phyloP scores from a whole-genome alignment of 2,888 invertebrate genomes.

The Euzophera pinguis region DNA sequence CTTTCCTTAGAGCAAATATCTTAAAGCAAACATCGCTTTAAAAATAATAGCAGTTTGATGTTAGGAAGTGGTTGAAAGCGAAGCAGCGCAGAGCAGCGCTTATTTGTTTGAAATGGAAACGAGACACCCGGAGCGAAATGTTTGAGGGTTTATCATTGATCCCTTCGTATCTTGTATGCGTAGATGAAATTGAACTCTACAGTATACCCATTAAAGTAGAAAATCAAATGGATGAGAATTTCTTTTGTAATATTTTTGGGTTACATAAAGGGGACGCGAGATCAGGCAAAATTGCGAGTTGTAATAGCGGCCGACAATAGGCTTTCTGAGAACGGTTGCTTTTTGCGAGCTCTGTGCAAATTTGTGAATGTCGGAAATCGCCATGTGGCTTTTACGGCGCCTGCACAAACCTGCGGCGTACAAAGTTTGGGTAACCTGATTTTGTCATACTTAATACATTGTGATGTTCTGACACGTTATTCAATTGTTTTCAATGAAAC shows the following conservation, averaged over 20 bases:
- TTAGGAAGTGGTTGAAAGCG: slow-evolving; percentile 26
- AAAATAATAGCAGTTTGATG: slow-evolving; percentile 22
- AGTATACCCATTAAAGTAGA: slow-evolving; percentile 11
- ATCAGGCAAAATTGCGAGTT: slow-evolving; percentile 68
- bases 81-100: slow-evolving; percentile 54
- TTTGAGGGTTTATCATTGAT: slow-evolving; percentile 66
- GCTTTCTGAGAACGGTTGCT: slow-evolving; percentile 65
- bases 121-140: slow-evolving; percentile 61
- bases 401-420: slow-evolving; percentile 15
- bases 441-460: not conserved
- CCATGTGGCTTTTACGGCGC: slow-evolving; percentile 48
- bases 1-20: slow-evolving; percentile 37
- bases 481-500: too few relatives aligned
- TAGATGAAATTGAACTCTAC: slow-evolving; percentile 28
- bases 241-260: slow-evolving; percentile 57
- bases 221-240: slow-evolving; percentile 18
- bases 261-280: slow-evolving; percentile 74
- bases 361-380: slow-evolving; percentile 51
- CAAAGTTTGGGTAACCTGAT: slow-evolving; percentile 30
- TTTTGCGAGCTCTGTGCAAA: slow-evolving; percentile 69
- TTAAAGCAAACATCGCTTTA: slow-evolving; percentile 46
- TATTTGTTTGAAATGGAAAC: slow-evolving; percentile 38
- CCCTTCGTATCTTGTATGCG: slow-evolving; percentile 31
- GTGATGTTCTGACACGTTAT: too few relatives aligned
- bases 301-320: slow-evolving; percentile 69